Base-by-base conservation (phyloP, 2,797 vertebrate genomes). In the Chiroxiphia lanceolata region DNA sequence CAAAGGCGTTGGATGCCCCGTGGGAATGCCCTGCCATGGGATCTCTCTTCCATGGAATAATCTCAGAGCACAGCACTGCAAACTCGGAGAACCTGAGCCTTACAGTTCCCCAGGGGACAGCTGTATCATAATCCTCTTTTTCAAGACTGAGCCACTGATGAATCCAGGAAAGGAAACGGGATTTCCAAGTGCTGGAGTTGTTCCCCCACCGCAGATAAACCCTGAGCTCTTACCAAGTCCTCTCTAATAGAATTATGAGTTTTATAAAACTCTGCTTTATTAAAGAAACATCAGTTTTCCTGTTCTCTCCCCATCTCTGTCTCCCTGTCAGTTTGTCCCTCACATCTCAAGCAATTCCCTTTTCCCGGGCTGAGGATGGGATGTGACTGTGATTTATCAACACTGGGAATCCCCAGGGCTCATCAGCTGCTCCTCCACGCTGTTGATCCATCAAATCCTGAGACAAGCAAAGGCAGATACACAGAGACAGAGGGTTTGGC, bases 401-500 rank as follows among this genome's bases (percentile, higher is more conserved):
- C n/a, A 6, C 3, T 72, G 94, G 92, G 89, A 94, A 86, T 83
- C 69, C 91, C 94, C 54, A 6, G 48, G 11, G 64, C 83, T 79
- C 74, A 47, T 34, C 48, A 87, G 31, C 57, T 86, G 76, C n/a
- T 89, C 61, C 89, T 15, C 36, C 80, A 69, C 72, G 23, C 90
- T 91, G 65, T 38, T 89, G 93, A 91, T 95, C 83, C 15, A 71
- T 96, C 75, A 89, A 23, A 51, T 4, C 11, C 69, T 14, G 90
- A 83, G 74, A 81, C 91, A 90, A 47, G 83, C 50, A 8, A 34
- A 71, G 84, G 89, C 89, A 93, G 86, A 48, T 33, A 3, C 53
- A 14, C 54, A 20, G 59, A 69, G 90, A 65, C 78, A 56, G 51
- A 51, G 89, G 78, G 36, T 65, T 83, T 89, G 93, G 85, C 88